phyloP scores from a whole-genome alignment of 2,797 vertebrate species.

The Aldrovandia affinis region DNA sequence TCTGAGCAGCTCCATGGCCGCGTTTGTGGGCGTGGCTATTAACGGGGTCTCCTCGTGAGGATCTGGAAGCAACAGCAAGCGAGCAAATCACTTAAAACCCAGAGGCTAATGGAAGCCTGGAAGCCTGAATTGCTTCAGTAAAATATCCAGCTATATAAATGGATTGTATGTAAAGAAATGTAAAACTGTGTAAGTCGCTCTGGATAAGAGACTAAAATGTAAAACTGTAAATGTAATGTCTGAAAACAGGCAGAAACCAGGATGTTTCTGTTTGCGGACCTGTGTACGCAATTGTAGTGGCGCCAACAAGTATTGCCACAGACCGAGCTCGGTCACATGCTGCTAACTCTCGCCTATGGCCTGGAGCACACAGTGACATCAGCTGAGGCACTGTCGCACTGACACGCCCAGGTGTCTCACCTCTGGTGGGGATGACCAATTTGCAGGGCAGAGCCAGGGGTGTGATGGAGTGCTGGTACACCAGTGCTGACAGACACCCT shows the following conservation, averaged over 20 bases:
- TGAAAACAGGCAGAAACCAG: not conserved
- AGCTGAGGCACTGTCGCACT: not conserved
- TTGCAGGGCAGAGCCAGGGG: conserved; percentile 96
- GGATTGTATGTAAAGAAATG: no score
- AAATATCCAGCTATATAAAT: no score
- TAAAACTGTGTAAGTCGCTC: no score
- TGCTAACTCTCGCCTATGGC: not conserved
- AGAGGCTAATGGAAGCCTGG: not conserved
- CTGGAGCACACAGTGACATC: not conserved
- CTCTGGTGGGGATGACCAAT: conserved; percentile 92
- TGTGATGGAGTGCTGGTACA: conserved; percentile 98
- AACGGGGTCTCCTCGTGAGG: conserved; percentile 87
- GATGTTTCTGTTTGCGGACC: not conserved
- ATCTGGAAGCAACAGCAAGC: conserved; percentile 70
- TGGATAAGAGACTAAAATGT: no score
- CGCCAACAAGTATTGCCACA: not conserved
- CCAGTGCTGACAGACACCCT: conserved; percentile 95
- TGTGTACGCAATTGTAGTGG: not conserved
- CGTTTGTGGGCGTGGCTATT: conserved; percentile 74
- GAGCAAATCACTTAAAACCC: not conserved
- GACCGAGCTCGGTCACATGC: no score
- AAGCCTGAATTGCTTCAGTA: not conserved
- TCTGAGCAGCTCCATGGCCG: conserved; percentile 85
- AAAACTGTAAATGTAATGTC: no score
- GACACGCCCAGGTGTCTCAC: conserved; percentile 68